Percentiles rank a stretch among this genome's conserved stretches.
Conservation (phyloP, 2,113 vertebrate species). For the Alaudala cheleensis region DNA sequence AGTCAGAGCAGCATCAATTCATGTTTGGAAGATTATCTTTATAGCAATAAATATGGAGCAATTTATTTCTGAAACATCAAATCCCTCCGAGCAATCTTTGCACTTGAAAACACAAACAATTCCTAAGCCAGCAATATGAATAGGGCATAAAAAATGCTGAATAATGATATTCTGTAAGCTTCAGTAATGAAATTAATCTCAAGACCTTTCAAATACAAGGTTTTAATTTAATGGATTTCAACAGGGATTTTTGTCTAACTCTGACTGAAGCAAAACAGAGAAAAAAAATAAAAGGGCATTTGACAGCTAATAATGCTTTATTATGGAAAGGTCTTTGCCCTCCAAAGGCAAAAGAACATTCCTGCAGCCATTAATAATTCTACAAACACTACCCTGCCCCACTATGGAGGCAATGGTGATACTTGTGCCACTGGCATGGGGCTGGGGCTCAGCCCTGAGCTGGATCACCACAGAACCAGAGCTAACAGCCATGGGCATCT, state of each 20-base stretch:
- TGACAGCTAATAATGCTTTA: not conserved
- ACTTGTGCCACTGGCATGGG: not conserved
- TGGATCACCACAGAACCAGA: not conserved
- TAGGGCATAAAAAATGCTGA: not conserved
- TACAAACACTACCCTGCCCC: fast-evolving
- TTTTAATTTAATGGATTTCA: not conserved
- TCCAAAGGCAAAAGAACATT: not conserved
- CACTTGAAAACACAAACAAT: conserved; percentile 3
- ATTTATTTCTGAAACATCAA: conserved; percentile 1
- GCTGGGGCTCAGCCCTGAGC: not conserved
- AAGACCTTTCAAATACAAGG: not conserved
- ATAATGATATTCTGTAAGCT: not conserved
- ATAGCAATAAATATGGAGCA: conserved; percentile 1
- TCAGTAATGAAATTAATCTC: not conserved
- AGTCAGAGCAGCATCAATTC: not conserved
- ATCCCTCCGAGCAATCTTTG: not conserved
- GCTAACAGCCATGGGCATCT: not conserved
- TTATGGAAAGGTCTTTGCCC: not conserved
- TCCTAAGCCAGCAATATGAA: not conserved
- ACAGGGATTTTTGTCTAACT: not conserved
- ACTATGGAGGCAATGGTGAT: not conserved
- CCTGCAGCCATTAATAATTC: not conserved
- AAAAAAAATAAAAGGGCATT: not conserved
- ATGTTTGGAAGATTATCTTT: not conserved
- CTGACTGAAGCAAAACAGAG: not conserved